phyloP scores from a whole-genome alignment of 1,140 invertebrate genomes.

The Macrotrachela quadricornifera region DNA sequence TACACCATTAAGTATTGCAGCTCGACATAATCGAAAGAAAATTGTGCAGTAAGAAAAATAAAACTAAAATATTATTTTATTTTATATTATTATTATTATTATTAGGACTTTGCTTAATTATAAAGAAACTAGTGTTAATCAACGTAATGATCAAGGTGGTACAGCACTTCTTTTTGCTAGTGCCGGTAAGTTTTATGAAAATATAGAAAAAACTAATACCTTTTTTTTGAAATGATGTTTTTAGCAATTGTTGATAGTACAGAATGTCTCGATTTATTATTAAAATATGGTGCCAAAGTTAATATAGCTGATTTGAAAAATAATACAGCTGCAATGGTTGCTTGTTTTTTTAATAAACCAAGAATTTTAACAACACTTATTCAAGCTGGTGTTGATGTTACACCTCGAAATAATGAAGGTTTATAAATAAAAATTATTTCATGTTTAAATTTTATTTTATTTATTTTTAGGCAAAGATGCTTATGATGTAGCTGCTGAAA shows the following conservation, averaged over 20 bases:
- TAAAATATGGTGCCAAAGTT: constrained; percentile 4
- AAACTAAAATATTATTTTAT: not conserved
- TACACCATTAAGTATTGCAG: constrained; percentile 8
- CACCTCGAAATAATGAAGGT: constrained; percentile 7
- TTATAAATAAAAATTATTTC: not conserved
- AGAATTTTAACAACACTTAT: constrained; percentile 7
- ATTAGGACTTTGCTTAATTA: not conserved
- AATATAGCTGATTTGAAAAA: constrained; percentile 4
- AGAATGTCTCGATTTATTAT: constrained; percentile 1
- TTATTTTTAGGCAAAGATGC: not conserved
- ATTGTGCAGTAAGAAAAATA: not conserved
- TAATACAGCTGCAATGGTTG: constrained; percentile 8
- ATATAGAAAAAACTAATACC: not conserved
- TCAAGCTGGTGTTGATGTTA: not conserved
- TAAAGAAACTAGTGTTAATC: constrained; percentile 7
- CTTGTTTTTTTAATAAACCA: constrained; percentile 9
- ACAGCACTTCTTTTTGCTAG: constrained; percentile 8
- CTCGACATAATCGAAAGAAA: constrained; percentile 6
- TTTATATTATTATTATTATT: not conserved
- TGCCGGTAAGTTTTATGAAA: not conserved
- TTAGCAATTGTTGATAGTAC: constrained; percentile 3
- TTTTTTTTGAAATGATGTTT: not conserved
- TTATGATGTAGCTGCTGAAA: constrained; percentile 3
- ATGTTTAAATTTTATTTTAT: not conserved
- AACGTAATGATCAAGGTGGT: constrained; percentile 9